These are phyloP conservation scores for Chromoteleia sp. DNA, from an alignment of 2,888 invertebrate genomes.

Conservation along the genomic window DNA sequence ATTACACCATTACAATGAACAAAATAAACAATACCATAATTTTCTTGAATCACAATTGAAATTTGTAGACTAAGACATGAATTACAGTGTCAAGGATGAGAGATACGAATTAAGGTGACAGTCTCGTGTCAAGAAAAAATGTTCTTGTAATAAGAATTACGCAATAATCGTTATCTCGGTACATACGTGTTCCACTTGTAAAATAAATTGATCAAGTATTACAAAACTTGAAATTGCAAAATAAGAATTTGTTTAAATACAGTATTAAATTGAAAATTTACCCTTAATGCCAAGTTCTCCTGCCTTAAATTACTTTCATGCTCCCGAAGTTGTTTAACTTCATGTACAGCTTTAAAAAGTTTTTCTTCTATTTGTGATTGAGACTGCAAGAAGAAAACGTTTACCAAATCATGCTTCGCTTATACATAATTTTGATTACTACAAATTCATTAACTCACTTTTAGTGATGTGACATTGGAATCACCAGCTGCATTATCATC, in stretches of 20 bases:
- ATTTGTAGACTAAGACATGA: not conserved
- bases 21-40: constrained; percentile 1
- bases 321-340: constrained; percentile 91
- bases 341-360: constrained; percentile 89
- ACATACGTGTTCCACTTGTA: constrained; percentile 2
- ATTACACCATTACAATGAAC: constrained; percentile 3
- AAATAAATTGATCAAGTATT: constrained; percentile 1
- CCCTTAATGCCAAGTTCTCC: constrained; percentile 94
- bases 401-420: not conserved
- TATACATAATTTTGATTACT: no score
- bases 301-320: constrained; percentile 92
- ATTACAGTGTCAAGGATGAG: constrained; percentile 1
- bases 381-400: constrained; percentile 45
- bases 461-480: constrained; percentile 82
- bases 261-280: constrained; percentile 81
- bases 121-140: constrained; percentile 30
- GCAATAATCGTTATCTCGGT: constrained; percentile 7
- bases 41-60: not conserved
- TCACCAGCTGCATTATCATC: constrained; percentile 83
- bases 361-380: constrained; percentile 85
- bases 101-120: constrained; percentile 30
- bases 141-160: constrained; percentile 22
- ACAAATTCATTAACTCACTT: constrained; percentile 78
- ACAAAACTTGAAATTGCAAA: constrained; percentile 2
- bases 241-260: not conserved